Evolutionary conservation across 1,140 invertebrate genomes (phyloP), one percentile per base, ranked within the genome.

Genomic region (Zaprionus africanus): DNA sequence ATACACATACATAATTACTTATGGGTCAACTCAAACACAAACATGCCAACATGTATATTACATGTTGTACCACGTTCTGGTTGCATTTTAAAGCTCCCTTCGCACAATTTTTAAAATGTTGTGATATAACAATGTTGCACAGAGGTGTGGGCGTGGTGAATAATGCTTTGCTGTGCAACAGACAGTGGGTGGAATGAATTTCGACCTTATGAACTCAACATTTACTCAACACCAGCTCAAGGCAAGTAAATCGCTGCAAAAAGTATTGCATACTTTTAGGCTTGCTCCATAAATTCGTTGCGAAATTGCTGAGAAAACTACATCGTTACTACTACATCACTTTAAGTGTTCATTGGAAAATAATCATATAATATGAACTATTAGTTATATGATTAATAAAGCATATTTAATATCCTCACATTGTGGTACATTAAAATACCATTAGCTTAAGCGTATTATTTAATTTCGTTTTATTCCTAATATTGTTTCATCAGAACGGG

Each of bases 1-100:
- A 28, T 31, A 31, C 53, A 56, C 26, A 31, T 17, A 56, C 53
- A 56, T 56, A 56, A 56, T 56, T 56, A 56, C 53, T 31, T 56
- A 56, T 56, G 53, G 53, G 11, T 13, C 19, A 51, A 13, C 26
- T 43, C 59, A 46, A 12, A 61, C n/a, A 61, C 19, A 56, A 7
- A 59, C 28, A 5, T 34, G 56, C 13, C 9, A 11, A 59, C 31
- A 15, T 38, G 31, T 6, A 60, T 60, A 17, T 9, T 46, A 15
- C 41, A 46, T n/a, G 38, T n/a, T 5, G 12, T 9, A 4, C 7
- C n/a, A 7, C 19, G 34, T 31, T 56, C 38, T 34, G 15, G 34
- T 41, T 34, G 34, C 9, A 22, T 22, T 22, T 22, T 22, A 51
- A 51, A 51, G 19, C 17, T 12, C 13, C 9, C 11, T 51, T 51